Conservation (phyloP, 2,888 invertebrate species). For the Phyllotreta striolata region DNA sequence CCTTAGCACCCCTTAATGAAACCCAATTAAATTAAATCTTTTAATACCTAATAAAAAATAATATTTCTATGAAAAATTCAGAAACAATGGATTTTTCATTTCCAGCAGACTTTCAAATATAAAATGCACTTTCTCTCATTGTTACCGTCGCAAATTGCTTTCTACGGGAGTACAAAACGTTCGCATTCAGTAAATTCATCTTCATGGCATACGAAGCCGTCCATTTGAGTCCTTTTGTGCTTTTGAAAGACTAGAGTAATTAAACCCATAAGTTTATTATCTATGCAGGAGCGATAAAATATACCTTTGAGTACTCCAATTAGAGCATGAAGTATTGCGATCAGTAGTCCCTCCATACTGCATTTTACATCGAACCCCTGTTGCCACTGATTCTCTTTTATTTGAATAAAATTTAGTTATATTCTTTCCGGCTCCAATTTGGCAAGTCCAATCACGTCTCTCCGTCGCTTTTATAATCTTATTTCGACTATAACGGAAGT, state of each 20-base stretch:
- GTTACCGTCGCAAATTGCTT: constrained; percentile 8
- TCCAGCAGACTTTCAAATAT: not conserved
- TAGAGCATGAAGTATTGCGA: not conserved
- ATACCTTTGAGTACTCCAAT: constrained; percentile 18
- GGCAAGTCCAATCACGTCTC: too few relatives aligned
- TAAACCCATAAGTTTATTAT: constrained; percentile 22
- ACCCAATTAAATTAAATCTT: too few relatives aligned
- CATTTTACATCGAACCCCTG: not conserved
- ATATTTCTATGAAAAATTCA: not conserved
- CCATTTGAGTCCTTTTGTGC: constrained; percentile 12
- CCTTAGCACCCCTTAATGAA: too few relatives aligned
- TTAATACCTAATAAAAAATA: not conserved
- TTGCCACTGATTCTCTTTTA: not conserved
- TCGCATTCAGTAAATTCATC: constrained; percentile 6
- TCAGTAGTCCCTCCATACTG: too few relatives aligned
- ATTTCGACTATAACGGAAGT: too few relatives aligned
- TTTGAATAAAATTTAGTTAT: not conserved
- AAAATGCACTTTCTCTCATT: constrained; percentile 8
- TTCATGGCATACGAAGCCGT: constrained; percentile 2
- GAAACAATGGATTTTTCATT: constrained; percentile 6
- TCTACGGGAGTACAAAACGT: not conserved
- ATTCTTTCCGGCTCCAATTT: too few relatives aligned
- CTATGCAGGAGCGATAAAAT: constrained; percentile 10
- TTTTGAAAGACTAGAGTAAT: constrained; percentile 23
- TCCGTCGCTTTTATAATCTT: too few relatives aligned